Percentiles rank a stretch among this genome's conserved stretches.
Evolutionary conservation across 2,888 invertebrate species (phyloP).

Genomic region (Tricholauxania praeusta): DNA sequence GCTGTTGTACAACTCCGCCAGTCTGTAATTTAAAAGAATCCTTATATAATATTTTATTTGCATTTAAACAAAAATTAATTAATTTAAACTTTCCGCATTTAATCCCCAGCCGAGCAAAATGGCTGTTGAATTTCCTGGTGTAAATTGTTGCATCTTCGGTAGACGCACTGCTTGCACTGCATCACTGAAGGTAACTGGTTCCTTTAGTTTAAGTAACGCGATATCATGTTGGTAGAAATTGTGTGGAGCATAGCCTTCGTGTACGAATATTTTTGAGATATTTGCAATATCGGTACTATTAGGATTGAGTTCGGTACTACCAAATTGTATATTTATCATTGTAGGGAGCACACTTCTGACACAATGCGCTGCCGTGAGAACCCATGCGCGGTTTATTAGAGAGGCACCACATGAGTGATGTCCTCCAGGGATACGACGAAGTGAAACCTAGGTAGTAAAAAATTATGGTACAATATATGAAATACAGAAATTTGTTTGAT

Average conservation of each 20-base stretch:
- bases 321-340: conserved; percentile 60
- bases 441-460: conserved; percentile 50
- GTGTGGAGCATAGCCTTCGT: conserved; percentile 56
- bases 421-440: conserved; percentile 55
- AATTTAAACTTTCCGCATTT: conserved; percentile 55
- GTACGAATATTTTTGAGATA: conserved; percentile 55
- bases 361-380: conserved; percentile 65
- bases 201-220: conserved; percentile 56
- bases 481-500: neutral
- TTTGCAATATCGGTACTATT: conserved; percentile 52
- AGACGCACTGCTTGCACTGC: conserved; percentile 56
- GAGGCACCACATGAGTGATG: conserved; percentile 62
- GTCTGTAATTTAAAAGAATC: conserved; percentile 53
- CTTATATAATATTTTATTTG: neutral
- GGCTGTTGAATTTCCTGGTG: conserved; percentile 51
- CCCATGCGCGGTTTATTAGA: conserved; percentile 59
- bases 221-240: conserved; percentile 59
- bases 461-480: neutral
- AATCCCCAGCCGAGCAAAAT: conserved; percentile 66
- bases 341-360: conserved; percentile 50
- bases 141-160: conserved; percentile 52
- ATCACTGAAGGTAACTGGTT: conserved; percentile 46
- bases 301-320: conserved; percentile 52
- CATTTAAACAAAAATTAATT: neutral
- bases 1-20: conserved; percentile 59